These are phyloP conservation scores for Drosophila nikananu DNA, from an alignment of 1,140 invertebrate species.

Conservation along the genomic window DNA sequence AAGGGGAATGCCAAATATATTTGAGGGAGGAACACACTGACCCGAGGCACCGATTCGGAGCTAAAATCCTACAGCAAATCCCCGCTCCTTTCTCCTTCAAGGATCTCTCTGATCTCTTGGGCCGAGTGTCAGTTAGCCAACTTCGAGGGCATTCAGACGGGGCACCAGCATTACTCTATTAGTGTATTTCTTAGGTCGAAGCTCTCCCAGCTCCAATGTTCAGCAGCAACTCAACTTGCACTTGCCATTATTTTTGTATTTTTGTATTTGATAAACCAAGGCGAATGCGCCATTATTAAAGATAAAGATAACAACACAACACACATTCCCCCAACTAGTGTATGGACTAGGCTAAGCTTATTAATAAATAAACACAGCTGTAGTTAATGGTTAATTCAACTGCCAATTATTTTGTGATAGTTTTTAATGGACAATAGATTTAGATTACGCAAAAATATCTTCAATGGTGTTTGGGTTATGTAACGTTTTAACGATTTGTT, in stretches of 20 bases:
- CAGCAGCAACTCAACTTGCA: conserved; percentile 59
- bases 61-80: conserved; percentile 31
- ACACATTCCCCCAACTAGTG: conserved; percentile 44
- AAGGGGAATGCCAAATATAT: conserved; percentile 47
- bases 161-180: conserved; percentile 26
- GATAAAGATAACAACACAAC: conserved; percentile 32
- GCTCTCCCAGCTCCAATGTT: conserved; percentile 17
- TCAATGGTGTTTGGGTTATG: conserved; percentile 78
- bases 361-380: conserved; percentile 43
- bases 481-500: conserved; percentile 64
- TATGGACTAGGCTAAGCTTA: conserved; percentile 33
- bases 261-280: conserved; percentile 62
- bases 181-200: conserved; percentile 8
- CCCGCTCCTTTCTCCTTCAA: conserved; percentile 46
- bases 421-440: conserved; percentile 68
- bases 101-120: conserved; percentile 58
- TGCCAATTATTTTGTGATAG: conserved; percentile 84
- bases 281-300: conserved; percentile 51
- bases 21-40: conserved; percentile 40
- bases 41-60: conserved; percentile 40
- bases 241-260: conserved; percentile 79
- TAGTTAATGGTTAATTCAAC: conserved; percentile 72
- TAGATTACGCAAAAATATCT: conserved; percentile 53
- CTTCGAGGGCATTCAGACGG: conserved; percentile 39
- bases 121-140: conserved; percentile 34